phyloP scores from a whole-genome alignment of 1,140 invertebrate genomes.

The Cecropterus lyciades region DNA sequence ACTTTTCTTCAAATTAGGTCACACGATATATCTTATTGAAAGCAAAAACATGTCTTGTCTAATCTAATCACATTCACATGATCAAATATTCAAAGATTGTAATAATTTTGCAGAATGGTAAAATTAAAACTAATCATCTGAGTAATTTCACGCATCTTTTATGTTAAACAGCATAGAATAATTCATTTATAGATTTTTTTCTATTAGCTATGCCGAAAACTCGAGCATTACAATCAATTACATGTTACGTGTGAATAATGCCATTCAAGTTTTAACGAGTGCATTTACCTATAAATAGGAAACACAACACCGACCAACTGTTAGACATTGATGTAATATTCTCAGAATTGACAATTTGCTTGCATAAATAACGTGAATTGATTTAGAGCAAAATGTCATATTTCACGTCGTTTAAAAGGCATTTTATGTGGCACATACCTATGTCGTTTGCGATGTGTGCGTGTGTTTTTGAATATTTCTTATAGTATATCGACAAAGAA shows the following conservation, averaged over 20 bases:
- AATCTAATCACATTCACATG: neutral
- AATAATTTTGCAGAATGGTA: neutral
- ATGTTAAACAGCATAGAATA: no score
- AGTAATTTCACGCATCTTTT: no score
- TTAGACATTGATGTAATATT: conserved; percentile 59
- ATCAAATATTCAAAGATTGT: no score
- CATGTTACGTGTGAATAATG: conserved; percentile 26
- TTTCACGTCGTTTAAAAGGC: conserved; percentile 12
- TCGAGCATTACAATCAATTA: conserved; percentile 4
- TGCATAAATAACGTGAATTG: conserved; percentile 51
- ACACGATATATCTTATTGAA: neutral
- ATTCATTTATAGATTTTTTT: no score
- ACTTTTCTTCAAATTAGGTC: neutral
- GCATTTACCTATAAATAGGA: conserved; percentile 46
- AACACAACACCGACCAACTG: conserved; percentile 65
- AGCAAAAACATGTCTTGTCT: conserved; percentile 1
- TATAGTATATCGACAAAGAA: neutral
- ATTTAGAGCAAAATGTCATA: conserved; percentile 37
- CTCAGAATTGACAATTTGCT: conserved; percentile 63
- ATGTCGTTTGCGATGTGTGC: conserved; percentile 2
- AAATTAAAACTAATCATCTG: neutral
- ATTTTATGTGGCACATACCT: conserved; percentile 15
- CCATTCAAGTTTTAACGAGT: conserved; percentile 35
- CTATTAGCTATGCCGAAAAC: no score
- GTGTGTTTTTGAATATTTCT: neutral